phyloP scores from a whole-genome alignment of 2,888 invertebrate genomes.

The Noctuana brunneofusca region DNA sequence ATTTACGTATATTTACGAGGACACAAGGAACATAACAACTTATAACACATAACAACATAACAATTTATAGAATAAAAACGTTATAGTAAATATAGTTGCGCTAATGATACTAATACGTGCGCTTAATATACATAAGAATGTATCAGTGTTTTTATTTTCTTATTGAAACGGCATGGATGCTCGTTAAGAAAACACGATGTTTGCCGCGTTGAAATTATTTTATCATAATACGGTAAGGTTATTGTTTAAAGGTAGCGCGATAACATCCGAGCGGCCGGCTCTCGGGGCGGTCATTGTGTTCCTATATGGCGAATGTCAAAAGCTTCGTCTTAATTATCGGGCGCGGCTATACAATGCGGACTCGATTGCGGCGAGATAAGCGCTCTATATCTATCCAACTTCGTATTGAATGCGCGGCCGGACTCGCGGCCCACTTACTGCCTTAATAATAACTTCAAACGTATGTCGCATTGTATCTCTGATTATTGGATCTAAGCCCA shows the following conservation, averaged over 20 bases:
- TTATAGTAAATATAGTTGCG: constrained; percentile 23
- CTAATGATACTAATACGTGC: constrained; percentile 29
- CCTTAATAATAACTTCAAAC: constrained; percentile 79
- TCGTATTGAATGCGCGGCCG: constrained; percentile 70
- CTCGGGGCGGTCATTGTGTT: constrained; percentile 82
- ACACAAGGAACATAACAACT: too few species aligned
- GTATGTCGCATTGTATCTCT: constrained; percentile 77
- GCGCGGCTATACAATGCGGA: constrained; percentile 79
- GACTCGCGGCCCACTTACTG: constrained; percentile 57
- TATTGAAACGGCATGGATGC: constrained; percentile 60
- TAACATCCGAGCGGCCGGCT: constrained; percentile 71
- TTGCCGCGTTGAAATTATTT: constrained; percentile 78
- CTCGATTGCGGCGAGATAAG: constrained; percentile 81
- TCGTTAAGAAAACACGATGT: constrained; percentile 77
- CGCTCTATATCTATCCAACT: constrained; percentile 68
- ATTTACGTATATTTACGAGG: not conserved
- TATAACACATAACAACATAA: too few species aligned
- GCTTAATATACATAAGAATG: constrained; percentile 50
- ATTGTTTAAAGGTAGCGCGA: constrained; percentile 79
- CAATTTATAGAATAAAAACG: not conserved
- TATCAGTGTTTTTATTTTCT: constrained; percentile 49
- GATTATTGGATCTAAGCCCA: constrained; percentile 77
- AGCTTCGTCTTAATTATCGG: constrained; percentile 83
- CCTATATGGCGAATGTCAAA: constrained; percentile 83
- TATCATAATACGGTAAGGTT: constrained; percentile 78